Evolutionary conservation across 92 coral and sea anemone genomes (phyloP).

Genomic region (Siderastrea siderea): DNA sequence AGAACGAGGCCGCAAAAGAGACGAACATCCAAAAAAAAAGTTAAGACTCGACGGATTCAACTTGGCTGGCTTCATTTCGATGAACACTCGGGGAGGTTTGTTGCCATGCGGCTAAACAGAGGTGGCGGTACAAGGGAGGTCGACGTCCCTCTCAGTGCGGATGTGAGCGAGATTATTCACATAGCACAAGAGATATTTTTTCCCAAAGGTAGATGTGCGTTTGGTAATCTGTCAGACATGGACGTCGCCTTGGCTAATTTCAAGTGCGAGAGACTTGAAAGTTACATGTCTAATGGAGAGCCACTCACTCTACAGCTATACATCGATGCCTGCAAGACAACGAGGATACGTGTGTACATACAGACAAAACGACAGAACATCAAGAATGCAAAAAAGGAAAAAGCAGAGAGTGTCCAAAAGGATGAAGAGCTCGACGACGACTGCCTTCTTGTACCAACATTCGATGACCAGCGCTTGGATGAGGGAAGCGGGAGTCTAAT

Average conservation of each 20-base stretch:
- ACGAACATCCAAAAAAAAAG: background rate
- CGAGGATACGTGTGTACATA: slow-evolving; percentile 14
- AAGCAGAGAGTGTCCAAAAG: background rate
- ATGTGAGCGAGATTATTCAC: background rate
- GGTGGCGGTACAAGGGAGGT: background rate
- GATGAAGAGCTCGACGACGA: slow-evolving; percentile 1
- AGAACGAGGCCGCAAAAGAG: background rate
- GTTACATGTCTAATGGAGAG: background rate
- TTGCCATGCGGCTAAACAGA: background rate
- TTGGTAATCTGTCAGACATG: background rate
- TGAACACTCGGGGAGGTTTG: background rate
- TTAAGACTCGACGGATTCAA: background rate
- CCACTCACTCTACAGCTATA: too few species aligned
- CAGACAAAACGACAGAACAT: slow-evolving; percentile 1
- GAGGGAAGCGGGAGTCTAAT: too few species aligned
- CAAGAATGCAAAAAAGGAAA: background rate
- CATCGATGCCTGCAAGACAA: slow-evolving; percentile 15
- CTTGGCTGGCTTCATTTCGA: background rate
- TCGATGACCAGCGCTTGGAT: too few species aligned
- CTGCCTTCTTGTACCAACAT: too few species aligned
- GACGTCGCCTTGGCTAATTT: background rate
- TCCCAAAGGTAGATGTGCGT: background rate
- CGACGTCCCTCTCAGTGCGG: background rate
- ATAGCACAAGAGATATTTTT: background rate
- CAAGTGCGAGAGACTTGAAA: background rate